phyloP scores from a whole-genome alignment of 2,797 vertebrate genomes.

The Phrynocephalus guinanensis region DNA sequence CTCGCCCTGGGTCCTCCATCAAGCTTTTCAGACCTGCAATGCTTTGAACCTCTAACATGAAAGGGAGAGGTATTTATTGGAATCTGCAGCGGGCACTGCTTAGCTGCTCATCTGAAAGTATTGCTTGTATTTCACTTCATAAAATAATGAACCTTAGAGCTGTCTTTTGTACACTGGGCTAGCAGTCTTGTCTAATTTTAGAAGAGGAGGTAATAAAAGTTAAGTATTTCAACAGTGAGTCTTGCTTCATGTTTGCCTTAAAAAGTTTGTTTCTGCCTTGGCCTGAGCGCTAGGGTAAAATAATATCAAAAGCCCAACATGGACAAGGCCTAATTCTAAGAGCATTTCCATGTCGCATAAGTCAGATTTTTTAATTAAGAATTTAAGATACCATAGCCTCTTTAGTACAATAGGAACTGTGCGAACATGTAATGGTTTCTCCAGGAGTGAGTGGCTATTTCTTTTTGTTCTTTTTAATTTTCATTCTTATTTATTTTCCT shows the following conservation, averaged over 20 bases:
- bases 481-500: constrained; percentile 3
- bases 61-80: constrained; percentile 75
- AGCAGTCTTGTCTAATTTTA: constrained; percentile 76
- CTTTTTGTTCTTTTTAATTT: constrained; percentile 22
- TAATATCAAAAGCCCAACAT: constrained; percentile 80
- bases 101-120: constrained; percentile 73
- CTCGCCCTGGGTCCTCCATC: constrained; percentile 61
- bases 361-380: constrained; percentile 20
- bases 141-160: constrained; percentile 68
- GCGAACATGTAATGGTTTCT: constrained; percentile 32
- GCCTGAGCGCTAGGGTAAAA: constrained; percentile 69
- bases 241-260: constrained; percentile 73
- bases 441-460: background rate
- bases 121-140: constrained; percentile 70
- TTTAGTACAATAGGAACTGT: constrained; percentile 18
- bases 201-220: constrained; percentile 83
- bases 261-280: constrained; percentile 77
- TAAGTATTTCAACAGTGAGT: constrained; percentile 88
- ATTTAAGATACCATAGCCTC: constrained; percentile 28
- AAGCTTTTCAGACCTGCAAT: constrained; percentile 73
- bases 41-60: constrained; percentile 80
- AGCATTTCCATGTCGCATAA: constrained; percentile 45
- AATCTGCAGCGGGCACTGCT: constrained; percentile 70
- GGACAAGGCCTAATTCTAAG: constrained; percentile 68
- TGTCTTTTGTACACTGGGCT: constrained; percentile 65